Evolutionary conservation across 2,113 vertebrate species (phyloP), one percentile per base, ranked within the genome.

Genomic region (Perca fluviatilis): DNA sequence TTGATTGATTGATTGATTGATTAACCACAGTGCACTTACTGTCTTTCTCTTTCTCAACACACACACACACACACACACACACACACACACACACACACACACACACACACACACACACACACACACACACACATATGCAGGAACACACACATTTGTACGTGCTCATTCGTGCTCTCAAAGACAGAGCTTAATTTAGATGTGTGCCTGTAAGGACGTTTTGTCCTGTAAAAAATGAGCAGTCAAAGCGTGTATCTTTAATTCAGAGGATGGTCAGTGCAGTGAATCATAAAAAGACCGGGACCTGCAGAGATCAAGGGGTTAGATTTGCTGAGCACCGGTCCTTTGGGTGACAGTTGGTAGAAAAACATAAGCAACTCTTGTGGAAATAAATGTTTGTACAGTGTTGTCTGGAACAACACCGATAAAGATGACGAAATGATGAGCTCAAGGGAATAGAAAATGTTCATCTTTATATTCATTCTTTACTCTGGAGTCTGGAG

Each of bases 201-300:
- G 65, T n/a, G 79, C 69, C 58, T 82, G 85, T 72, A 69, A 86
- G 84, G 75, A 91, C 83, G 79, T 85, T 90, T 82, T 89, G 77
- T 87, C 73, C 50, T 80, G 68, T 85, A 65, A 86, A 83, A 82
- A 62, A 86, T 70, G 71, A 91, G 70, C 27, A 57, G 87, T 62
- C 63, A 72, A 86, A 74, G 60, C 74, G 62, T 85, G 83, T 84
- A 86, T 88, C 66, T 89, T 92, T 89, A 90, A 92, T 91, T 88
- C 70, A 86, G 50, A 80, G 56, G 85, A 54, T 33, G 82, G 86
- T 84, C 87, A 88, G 73, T 67, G 65, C 66, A 23, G 63, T 89
- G 88, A 93, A 92, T 92, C 87, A 93, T 90, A 67, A 86, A 91
- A 62, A 76, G 47, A 30, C 27, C 5, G 18, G 77, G 53, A 80